Evolutionary conservation across 2,888 invertebrate genomes (phyloP), one percentile per base, ranked within the genome.

Genomic region (Patella depressa): DNA sequence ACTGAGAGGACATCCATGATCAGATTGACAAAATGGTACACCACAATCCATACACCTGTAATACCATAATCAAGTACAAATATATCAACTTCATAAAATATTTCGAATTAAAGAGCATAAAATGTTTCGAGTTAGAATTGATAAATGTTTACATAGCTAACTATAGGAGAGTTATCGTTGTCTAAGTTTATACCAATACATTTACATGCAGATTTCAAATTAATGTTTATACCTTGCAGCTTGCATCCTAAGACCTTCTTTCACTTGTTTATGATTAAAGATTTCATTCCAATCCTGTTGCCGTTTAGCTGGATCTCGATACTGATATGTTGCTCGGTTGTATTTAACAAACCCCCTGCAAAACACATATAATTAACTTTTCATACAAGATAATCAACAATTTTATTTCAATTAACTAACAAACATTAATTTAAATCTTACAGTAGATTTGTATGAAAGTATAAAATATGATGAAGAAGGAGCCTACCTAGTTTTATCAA

Each of bases 281-380:
- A 99, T 96, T 93, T 99, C 99, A 83, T 97, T 95, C 98, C 98
- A 99, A 92, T 99, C 99, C 81, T 96, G 95, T 85, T 96, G 92
- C 0, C 99, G 94, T 85, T 95, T 95, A 76, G 95, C 95, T 0
- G 96, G 95, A 59, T 96, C 94, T 1, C 99, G 95, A 93, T 99
- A 99, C 85, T 96, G 93, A 0, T 94, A 93, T 2, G 95, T 95
- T 90, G 98, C 97, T 77, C 99, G 94, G 78, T 96, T 95, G 93
- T 99, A 99, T 90, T 98, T 98, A 91, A 99, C 96, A 92, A 99
- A 99, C 79, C 99, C 98, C 85, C 96, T 95, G 91, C 34, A 24
- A 74, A 12, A n/a, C 19, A 17, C 14, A 17, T 54, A 55, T 74
- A 74, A 24, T 29, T 57, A 59, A 15, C 54, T 74, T 34, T 15